These are phyloP conservation scores for Arbacia lixula DNA, from an alignment of 53 echinoderm and acorn worm species.

Conservation along the genomic window DNA sequence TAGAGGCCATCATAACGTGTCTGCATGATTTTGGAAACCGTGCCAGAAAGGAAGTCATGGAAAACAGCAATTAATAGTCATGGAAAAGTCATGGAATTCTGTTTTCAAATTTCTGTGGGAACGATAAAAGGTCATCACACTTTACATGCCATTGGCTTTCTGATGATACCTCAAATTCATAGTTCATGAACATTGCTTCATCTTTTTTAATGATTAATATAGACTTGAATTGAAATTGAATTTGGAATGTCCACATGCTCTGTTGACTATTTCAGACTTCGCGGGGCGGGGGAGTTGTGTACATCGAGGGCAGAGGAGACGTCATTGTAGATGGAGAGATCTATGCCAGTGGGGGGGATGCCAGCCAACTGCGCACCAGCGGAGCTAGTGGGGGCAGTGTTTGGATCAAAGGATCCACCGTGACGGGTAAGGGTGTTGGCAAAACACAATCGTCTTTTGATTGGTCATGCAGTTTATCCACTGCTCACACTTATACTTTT, in stretches of 20 bases:
- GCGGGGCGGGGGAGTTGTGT: slow-evolving; percentile 78
- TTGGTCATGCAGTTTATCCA: background rate
- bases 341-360: slow-evolving; percentile 66
- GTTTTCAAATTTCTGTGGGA: too few relatives aligned
- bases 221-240: background rate
- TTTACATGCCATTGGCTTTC: too few relatives aligned
- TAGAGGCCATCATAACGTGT: too few relatives aligned
- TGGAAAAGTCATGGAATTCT: too few relatives aligned
- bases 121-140: too few relatives aligned
- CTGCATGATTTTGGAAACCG: too few relatives aligned
- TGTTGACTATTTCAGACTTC: slow-evolving; percentile 49
- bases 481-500: too few relatives aligned
- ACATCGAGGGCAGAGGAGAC: slow-evolving; percentile 52
- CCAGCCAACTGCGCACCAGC: slow-evolving; percentile 66
- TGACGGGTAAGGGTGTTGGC: slow-evolving; percentile 68
- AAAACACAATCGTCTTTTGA: background rate
- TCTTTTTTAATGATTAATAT: too few relatives aligned
- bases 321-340: slow-evolving; percentile 80
- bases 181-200: too few relatives aligned
- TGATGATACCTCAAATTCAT: too few relatives aligned
- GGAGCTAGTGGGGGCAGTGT: slow-evolving; percentile 90
- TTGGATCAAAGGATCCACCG: slow-evolving; percentile 60
- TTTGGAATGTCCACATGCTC: background rate
- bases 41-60: too few relatives aligned
- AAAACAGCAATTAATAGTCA: too few relatives aligned